Evolutionary conservation across 2,888 invertebrate genomes (phyloP).

Genomic region (Hipparchia semele): DNA sequence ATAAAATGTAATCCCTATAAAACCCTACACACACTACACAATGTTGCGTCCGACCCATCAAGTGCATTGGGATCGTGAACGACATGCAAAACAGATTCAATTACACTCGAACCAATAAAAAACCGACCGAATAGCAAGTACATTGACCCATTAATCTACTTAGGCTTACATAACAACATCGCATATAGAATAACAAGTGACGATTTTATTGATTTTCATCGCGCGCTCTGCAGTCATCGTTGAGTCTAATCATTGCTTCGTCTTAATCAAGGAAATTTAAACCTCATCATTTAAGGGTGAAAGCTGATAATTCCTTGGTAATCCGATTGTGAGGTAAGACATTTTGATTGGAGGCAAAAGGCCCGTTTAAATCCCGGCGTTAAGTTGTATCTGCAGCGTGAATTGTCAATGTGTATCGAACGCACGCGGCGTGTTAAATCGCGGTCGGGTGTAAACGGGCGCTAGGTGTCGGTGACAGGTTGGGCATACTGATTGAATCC

Average conservation of each 20-base stretch:
- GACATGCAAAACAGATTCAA: constrained; percentile 46
- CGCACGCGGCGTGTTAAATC: constrained; percentile 30
- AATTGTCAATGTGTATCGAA: constrained; percentile 54
- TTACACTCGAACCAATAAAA: constrained; percentile 48
- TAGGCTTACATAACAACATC: constrained; percentile 60
- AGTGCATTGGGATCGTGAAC: constrained; percentile 32
- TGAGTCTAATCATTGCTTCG: constrained; percentile 49
- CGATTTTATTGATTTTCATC: constrained; percentile 56
- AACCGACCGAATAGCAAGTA: constrained; percentile 55
- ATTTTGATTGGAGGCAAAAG: constrained; percentile 19
- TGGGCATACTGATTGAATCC: constrained; percentile 37
- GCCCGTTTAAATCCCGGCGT: constrained; percentile 52
- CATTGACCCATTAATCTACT: constrained; percentile 72
- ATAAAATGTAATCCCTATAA: constrained; percentile 23
- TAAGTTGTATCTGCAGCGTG: constrained; percentile 57
- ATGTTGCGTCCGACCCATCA: constrained; percentile 15
- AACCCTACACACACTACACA: constrained; percentile 24
- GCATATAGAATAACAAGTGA: constrained; percentile 57
- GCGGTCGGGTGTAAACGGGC: constrained; percentile 24
- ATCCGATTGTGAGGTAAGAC: neutral
- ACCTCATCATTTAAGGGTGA: constrained; percentile 5
- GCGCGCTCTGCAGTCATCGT: constrained; percentile 58
- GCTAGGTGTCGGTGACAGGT: constrained; percentile 33
- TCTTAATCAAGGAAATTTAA: constrained; percentile 24
- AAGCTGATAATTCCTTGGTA: constrained; percentile 15